Base-by-base conservation (phyloP, 2,113 vertebrate genomes). In the Brachyhypopomus occidentalis region DNA sequence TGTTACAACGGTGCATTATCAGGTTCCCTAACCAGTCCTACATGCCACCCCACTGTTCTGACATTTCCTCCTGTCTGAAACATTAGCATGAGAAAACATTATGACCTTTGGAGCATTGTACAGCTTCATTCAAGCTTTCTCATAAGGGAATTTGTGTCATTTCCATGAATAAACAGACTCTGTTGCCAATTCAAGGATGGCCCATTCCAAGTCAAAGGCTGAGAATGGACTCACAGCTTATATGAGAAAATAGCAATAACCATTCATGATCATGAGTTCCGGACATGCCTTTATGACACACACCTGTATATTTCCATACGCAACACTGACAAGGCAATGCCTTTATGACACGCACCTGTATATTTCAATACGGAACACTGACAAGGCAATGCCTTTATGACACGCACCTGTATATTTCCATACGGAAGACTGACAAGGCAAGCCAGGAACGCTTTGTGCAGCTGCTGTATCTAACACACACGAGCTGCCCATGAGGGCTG, bases 401-500 rank as follows among this genome's bases (percentile, higher is more conserved):
- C 45, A 12, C 12, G 45, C 45, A 52, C 45, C 45, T 52, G 45
- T 52, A 52, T 3, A 52, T 52, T 52, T 52, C 45, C 45, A 52
- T 14, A 52, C 8, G 45, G 45, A 52, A 14, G 5, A 52, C 12
- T 14, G 45, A 14, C 45, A 52, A 12, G 45, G 45, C 11, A 14
- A 52, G 79, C 41, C 30, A 9, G 45, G 45, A 52, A 3, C 45
- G 25, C 12, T 8, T 59, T 66, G 52, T 66, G 72, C 80, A 84
- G 67, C 64, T 74, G 83, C 73, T 62, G 11, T 45, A 62, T 23
- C 64, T 69, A 70, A 75, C 63, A 77, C 27, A 48, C 55, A 55
- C 52, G 48, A 80, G 38, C 76, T 60, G 27, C 69, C 59, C 7
- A 30, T 30, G 30, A 30, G 52, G 38, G 55, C 62, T 73, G 77